Evolutionary conservation across 1,140 invertebrate genomes (phyloP), one percentile per base, ranked within the genome.

Genomic region (Panagrolaimus sp.): DNA sequence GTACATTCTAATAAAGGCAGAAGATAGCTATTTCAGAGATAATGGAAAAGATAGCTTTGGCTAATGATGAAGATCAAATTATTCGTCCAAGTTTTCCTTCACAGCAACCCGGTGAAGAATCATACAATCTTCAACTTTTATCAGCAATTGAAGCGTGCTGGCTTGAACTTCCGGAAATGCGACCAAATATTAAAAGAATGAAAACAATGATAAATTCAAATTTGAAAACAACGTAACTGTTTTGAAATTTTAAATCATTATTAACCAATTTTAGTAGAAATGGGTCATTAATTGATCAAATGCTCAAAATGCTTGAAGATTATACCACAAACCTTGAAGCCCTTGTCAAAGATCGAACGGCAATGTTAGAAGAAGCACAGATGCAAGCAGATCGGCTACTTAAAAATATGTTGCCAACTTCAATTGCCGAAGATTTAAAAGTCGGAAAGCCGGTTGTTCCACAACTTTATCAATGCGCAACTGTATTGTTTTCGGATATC

Each of bases 361-460:
- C 78, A 14, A 58, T 83, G 17, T 52, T 82, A 52, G 80, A 82
- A 73, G 80, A 82, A 47, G 80, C 80, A 10, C 80, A 82, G 48
- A 81, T 83, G 58, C 80, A 82, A 73, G 80, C 80, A 1, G 80
- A 82, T 73, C 72, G 80, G 8, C 70, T 82, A 12, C 69, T 82
- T 12, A 82, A 82, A 44, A 83, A 83, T 47, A 82, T 82, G 80
- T 72, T 82, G 0, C 80, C 80, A 21, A 68, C 77, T 74, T 77
- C 80, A 9, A 81, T 85, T n/a, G 85, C 84, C 14, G 81, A 84
- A 58, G 83, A 84, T 47, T 69, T 85, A 26, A 84, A 84, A 69
- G 70, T 76, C 43, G 84, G 84, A 24, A 77, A 81, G 44, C 70
- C 81, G 17, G 78, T 85, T 7, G 68, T 82, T 10, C 84, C 85